Conservation (phyloP, 1,140 invertebrate species). For the Lepidurus couesii region DNA sequence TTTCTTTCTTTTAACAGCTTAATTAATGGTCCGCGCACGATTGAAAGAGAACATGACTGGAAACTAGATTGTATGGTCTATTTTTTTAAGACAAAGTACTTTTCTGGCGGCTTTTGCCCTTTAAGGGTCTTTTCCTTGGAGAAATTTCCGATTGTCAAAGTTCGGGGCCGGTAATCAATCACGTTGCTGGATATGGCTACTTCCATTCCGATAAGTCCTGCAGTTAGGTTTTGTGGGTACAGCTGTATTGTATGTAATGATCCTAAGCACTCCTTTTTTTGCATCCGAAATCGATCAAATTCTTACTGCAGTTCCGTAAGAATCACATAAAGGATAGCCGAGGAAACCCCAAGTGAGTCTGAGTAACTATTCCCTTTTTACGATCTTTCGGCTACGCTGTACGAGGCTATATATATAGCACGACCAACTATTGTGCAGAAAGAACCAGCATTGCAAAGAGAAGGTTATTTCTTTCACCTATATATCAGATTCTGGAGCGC, state of each 20-base stretch:
- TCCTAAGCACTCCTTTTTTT: background rate
- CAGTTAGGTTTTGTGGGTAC: background rate
- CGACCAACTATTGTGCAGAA: background rate
- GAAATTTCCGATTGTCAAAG: background rate
- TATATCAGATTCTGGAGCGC: background rate
- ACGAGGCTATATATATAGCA: conserved; percentile 7
- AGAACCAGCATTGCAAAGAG: background rate
- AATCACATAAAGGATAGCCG: background rate
- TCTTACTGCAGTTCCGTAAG: background rate
- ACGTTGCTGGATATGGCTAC: background rate
- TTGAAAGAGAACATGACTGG: too few relatives aligned
- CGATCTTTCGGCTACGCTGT: background rate
- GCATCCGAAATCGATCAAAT: background rate
- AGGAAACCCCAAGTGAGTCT: background rate
- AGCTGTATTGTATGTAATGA: background rate
- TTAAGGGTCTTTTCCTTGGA: too few relatives aligned
- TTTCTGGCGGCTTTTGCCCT: too few relatives aligned
- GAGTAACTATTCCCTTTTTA: background rate
- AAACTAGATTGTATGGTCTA: too few relatives aligned
- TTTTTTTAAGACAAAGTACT: too few relatives aligned
- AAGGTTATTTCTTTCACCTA: conserved; percentile 3
- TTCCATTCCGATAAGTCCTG: background rate
- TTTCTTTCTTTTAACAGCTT: too few relatives aligned
- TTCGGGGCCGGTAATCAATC: background rate
- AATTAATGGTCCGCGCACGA: too few relatives aligned